phyloP scores from a whole-genome alignment of 1,140 invertebrate genomes.

The Drosophila ambigua region DNA sequence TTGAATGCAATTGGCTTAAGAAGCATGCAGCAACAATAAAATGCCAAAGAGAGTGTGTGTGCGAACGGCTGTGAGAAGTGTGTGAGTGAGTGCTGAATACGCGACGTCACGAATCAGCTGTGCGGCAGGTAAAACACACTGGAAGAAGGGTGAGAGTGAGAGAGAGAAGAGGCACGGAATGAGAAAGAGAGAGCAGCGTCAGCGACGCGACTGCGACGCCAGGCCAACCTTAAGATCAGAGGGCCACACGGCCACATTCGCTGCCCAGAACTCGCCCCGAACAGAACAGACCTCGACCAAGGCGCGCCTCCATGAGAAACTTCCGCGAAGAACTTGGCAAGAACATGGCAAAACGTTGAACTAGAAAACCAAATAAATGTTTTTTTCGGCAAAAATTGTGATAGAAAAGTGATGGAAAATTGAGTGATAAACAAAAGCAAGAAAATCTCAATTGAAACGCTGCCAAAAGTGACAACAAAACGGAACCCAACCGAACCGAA shows the following conservation, averaged over 20 bases:
- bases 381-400: constrained; percentile 13
- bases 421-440: constrained; percentile 1
- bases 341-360: too few relatives aligned
- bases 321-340: too few relatives aligned
- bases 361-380: constrained; percentile 1
- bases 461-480: constrained; percentile 26
- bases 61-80: neutral
- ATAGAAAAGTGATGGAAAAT: constrained; percentile 16
- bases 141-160: neutral
- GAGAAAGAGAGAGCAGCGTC: constrained; percentile 3
- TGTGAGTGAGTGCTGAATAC: constrained; percentile 54
- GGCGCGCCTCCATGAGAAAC: neutral
- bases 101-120: constrained; percentile 70
- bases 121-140: constrained; percentile 65
- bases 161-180: constrained; percentile 8
- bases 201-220: constrained; percentile 14
- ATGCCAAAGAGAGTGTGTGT: constrained; percentile 21
- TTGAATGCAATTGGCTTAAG: constrained; percentile 74
- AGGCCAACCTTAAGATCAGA: constrained; percentile 1
- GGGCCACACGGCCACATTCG: constrained; percentile 51
- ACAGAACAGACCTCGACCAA: constrained; percentile 23
- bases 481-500: constrained; percentile 1
- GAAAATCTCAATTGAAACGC: neutral
- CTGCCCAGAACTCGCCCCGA: constrained; percentile 66
- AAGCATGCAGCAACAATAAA: constrained; percentile 56